These are phyloP conservation scores for Gouania willdenowi DNA, from an alignment of 2,797 vertebrate genomes.

Conservation along the genomic window DNA sequence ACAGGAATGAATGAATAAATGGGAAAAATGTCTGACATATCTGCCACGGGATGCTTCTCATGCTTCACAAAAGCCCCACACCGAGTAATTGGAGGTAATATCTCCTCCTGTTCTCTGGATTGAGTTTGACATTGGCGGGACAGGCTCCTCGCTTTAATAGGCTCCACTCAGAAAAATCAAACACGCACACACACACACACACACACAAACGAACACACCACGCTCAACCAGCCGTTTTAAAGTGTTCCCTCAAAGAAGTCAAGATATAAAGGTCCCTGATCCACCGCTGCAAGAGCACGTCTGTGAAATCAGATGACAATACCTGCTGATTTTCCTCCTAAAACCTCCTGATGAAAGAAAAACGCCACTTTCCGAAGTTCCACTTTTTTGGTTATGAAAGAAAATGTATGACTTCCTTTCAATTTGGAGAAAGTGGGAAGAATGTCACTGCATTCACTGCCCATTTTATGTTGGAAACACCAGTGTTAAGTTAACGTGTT, in stretches of 20 bases:
- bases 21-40: constrained; percentile 28
- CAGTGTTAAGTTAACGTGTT: too few species aligned
- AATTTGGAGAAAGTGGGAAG: too few species aligned
- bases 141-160: constrained; percentile 49
- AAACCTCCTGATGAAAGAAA: neutral
- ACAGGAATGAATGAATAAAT: constrained; percentile 32
- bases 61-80: constrained; percentile 37
- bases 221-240: constrained; percentile 36
- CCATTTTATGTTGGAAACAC: too few species aligned
- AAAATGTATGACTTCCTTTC: too few species aligned
- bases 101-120: constrained; percentile 36
- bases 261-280: constrained; percentile 46
- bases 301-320: constrained; percentile 43
- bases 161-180: constrained; percentile 31
- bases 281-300: constrained; percentile 52
- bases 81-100: constrained; percentile 58
- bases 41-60: constrained; percentile 33
- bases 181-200: constrained; percentile 9
- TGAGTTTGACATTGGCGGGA: constrained; percentile 40
- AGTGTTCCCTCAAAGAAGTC: constrained; percentile 24
- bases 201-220: too few species aligned
- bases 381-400: too few species aligned
- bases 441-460: too few species aligned
- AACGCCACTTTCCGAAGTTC: too few species aligned
- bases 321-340: constrained; percentile 45